Conservation (phyloP, 2,797 vertebrate genomes). For the Lepidocolaptes lacrymiger region DNA sequence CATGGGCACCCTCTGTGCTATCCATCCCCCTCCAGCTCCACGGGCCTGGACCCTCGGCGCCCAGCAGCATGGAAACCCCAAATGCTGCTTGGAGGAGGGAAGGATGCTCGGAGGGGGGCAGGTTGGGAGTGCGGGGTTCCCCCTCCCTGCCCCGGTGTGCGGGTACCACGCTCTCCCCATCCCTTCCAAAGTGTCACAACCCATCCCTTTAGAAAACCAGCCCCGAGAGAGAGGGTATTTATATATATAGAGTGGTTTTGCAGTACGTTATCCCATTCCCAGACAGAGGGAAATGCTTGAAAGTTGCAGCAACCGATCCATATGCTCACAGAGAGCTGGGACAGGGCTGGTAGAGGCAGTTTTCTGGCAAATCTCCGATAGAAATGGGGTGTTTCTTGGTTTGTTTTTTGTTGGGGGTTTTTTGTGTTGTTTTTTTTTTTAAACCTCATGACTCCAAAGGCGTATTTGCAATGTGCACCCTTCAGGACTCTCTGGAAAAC, state of each 20-base stretch:
- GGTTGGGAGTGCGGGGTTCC: rapidly evolving
- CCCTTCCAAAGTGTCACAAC: background rate
- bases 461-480: background rate
- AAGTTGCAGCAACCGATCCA: background rate
- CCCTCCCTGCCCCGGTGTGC: background rate
- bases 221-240: rapidly evolving
- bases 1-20: rapidly evolving
- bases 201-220: background rate
- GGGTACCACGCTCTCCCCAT: rapidly evolving
- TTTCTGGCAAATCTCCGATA: background rate
- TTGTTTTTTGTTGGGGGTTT: too few species aligned
- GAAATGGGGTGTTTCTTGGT: background rate
- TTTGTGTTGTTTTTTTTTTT: too few species aligned
- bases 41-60: background rate
- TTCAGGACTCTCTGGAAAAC: background rate
- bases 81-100: rapidly evolving
- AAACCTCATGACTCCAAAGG: background rate
- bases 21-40: rapidly evolving
- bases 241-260: rapidly evolving
- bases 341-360: background rate
- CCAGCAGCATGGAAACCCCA: rapidly evolving
- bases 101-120: rapidly evolving
- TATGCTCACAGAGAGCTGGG: background rate
- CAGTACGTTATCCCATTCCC: background rate
- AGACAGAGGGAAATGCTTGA: background rate